Evolutionary conservation across 2,888 invertebrate genomes (phyloP), one percentile per base, ranked within the genome.

Genomic region (Melanchra persicariae): DNA sequence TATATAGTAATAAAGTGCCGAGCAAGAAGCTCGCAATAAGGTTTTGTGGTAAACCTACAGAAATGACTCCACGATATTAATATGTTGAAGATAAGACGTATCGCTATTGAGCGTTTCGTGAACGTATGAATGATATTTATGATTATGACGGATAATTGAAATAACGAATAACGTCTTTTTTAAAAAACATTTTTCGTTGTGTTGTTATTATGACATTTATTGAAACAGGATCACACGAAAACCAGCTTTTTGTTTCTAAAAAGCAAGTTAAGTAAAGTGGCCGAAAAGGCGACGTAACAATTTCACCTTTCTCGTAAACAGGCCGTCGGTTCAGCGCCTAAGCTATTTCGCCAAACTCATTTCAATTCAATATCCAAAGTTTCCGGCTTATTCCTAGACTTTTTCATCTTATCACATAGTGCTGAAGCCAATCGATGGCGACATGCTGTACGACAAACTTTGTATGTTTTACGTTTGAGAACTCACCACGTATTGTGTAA

Each of bases 351-450:
- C 72, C 81, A 55, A 80, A 85, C 85, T 85, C 85, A 83, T 85
- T 84, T 85, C 83, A 85, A 84, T 85, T 83, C 83, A 84, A 84
- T 84, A 84, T 80, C 70, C 45, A 83, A 84, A 84, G 74, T 84
- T 84, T 75, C 65, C 57, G 83, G 70, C 60, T 77, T 80, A 75
- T 83, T 72, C 70, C 81, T 77, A 82, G 75, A 84, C 80, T 74
- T 84, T 83, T 83, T 77, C 77, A 74, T 83, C 74, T 80, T 85
- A 80, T 83, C 77, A 84, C 85, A 77, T 76, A 80, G 71, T 77
- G 65, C 70, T 79, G 68, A 67, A 74, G 55, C 66, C 72, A 74
- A 75, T 83, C 72, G 69, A 83, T 72, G 80, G 66, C 61, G 57
- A 74, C 69, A 67, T 83, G 66, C 66, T 83, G 76, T 68, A 69